A percentile compares a stretch with the other conserved stretches of the same genome.
Conservation (phyloP, 1,140 invertebrate genomes). For the Caenorhabditis tropicalis region DNA sequence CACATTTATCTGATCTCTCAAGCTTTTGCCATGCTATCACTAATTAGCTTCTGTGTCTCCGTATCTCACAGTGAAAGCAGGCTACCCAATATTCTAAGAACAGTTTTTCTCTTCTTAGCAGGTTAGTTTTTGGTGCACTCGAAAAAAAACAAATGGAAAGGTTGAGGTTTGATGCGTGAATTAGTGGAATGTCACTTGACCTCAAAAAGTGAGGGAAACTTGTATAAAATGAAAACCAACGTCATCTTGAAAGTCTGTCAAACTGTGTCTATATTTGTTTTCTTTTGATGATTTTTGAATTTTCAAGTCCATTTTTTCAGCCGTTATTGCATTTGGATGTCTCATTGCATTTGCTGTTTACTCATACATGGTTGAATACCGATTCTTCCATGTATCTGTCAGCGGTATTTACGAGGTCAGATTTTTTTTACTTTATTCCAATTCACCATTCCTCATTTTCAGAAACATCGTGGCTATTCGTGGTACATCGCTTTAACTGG, state of each 20-base stretch:
- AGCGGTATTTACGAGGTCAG: slow-evolving; percentile 57
- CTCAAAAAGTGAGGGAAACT: background rate
- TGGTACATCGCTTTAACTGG: slow-evolving; percentile 51
- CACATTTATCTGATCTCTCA: slow-evolving; percentile 49
- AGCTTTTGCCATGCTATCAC: slow-evolving; percentile 37
- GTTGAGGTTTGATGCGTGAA: background rate
- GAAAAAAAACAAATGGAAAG: background rate
- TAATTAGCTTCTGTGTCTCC: slow-evolving; percentile 49
- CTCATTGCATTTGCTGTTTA: slow-evolving; percentile 55
- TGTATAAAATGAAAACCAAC: background rate
- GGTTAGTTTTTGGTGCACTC: background rate
- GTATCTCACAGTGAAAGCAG: slow-evolving; percentile 6
- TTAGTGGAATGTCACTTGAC: slow-evolving; percentile 15
- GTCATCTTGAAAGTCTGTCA: too few species aligned
- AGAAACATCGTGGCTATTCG: slow-evolving; percentile 58
- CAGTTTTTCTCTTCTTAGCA: background rate
- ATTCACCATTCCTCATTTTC: background rate
- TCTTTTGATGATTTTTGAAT: too few species aligned
- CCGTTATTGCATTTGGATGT: slow-evolving; percentile 48
- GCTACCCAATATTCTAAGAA: background rate
- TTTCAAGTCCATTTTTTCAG: slow-evolving; percentile 31
- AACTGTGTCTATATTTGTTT: too few species aligned
- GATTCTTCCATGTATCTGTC: slow-evolving; percentile 59
- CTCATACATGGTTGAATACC: slow-evolving; percentile 58
- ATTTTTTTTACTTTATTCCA: background rate